Evolutionary conservation across 1,140 invertebrate species (phyloP).

Genomic region (Euglossa dilemma): DNA sequence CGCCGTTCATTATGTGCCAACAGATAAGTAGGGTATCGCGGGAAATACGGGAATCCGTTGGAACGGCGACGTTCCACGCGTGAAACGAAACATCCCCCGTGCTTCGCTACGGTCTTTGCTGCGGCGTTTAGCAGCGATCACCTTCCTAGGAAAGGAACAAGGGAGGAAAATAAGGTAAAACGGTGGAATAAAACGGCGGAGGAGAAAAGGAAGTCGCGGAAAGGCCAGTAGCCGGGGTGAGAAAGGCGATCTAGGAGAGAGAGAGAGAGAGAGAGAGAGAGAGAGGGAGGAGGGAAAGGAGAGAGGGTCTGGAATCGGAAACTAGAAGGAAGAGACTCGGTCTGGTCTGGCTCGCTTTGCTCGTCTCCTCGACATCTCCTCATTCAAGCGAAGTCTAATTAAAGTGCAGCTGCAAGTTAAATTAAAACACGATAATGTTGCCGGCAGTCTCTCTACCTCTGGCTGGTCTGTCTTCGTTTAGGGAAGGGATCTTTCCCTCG

Average conservation of each 20-base stretch:
- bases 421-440: slow-evolving; percentile 78
- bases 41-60: slow-evolving; percentile 26
- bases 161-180: no score
- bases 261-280: not conserved
- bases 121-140: no score
- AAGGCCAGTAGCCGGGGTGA: not conserved
- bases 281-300: not conserved
- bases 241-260: not conserved
- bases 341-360: slow-evolving; percentile 61
- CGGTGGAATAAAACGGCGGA: not conserved
- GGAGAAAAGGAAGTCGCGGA: not conserved
- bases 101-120: no score
- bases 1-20: slow-evolving; percentile 58
- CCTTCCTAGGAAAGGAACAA: no score
- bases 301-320: not conserved
- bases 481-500: slow-evolving; percentile 4
- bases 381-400: slow-evolving; percentile 75
- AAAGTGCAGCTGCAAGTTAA: slow-evolving; percentile 78
- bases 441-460: slow-evolving; percentile 40
- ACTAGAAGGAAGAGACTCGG: slow-evolving; percentile 41
- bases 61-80: slow-evolving; percentile 14
- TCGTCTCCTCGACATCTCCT: slow-evolving; percentile 64
- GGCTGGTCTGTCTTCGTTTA: not conserved
- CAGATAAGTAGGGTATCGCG: slow-evolving; percentile 33
- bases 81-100: slow-evolving; percentile 4